Base-by-base conservation (phyloP, 2,113 vertebrate species). In the Colinus virginianus region DNA sequence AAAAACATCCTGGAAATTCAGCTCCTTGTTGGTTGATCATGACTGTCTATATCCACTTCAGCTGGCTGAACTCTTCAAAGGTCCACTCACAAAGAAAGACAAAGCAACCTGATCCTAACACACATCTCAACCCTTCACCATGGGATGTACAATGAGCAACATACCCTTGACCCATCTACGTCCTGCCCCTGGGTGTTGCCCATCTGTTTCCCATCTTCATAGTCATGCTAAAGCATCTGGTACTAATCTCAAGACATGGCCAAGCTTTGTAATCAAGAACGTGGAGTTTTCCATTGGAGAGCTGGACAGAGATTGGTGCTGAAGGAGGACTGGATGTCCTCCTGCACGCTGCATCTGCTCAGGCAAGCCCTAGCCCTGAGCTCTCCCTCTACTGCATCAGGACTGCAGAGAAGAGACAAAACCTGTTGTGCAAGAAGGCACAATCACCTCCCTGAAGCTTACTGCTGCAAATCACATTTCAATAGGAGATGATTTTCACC, bases 401-500 rank as follows among this genome's bases (percentile, higher is more conserved):
- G 53, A n/a, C 36, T 16, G 16, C 68, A 8, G 10, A 22, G 36
- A 78, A 86, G 70, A 87, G 66, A 40, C 40, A 66, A 49, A 80
- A 66, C 87, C 66, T 81, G 66, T 84, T 92, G 94, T 0, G 0
- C 58, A n/a, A 48, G 34, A 15, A 0, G 0, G 25, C 48, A 71
- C 69, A 61, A 36, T 84, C 66, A 45, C 26, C 49, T 77, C 78
- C 91, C 86, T 36, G 56, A 82, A 78, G 88, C 51, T 82, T 30
- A 28, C 56, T 59, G 88, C 90, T 79, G 67, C 78, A 84, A 77
- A 87, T 72, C 92, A 84, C 83, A 69, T 80, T 78, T 74, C 79
- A 51, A 86, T 46, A 84, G 78, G 13, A 79, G 86, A 80, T 87
- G 86, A 87, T 87, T 90, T 90, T 84, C 82, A 70, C 66, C 67